phyloP scores from a whole-genome alignment of 2,797 vertebrate genomes.

The Tiaroga cobitis region DNA sequence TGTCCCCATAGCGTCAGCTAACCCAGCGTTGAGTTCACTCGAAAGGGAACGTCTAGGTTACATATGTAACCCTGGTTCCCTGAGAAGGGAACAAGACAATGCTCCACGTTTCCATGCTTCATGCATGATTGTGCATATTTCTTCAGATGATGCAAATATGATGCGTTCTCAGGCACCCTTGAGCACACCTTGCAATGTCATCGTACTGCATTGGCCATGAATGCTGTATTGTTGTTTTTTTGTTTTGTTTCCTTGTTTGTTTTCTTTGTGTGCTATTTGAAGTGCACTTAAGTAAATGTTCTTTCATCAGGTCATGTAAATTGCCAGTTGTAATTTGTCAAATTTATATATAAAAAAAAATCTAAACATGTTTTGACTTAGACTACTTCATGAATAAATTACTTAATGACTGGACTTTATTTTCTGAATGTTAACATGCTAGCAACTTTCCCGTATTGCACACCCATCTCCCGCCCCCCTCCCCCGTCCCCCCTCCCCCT shows the following conservation, averaged over 20 bases:
- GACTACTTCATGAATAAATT: background rate
- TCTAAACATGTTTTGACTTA: background rate
- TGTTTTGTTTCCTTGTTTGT: background rate
- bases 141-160: too few relatives aligned
- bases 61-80: too few relatives aligned
- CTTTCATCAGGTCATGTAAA: background rate
- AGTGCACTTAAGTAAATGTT: background rate
- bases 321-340: background rate
- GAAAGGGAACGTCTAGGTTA: background rate
- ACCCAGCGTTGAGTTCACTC: background rate
- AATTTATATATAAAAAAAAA: background rate
- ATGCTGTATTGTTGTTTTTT: background rate
- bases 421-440: too few relatives aligned
- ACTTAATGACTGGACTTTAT: background rate
- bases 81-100: too few relatives aligned
- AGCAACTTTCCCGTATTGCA: too few relatives aligned
- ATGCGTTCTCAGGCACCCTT: too few relatives aligned
- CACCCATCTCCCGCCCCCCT: too few relatives aligned
- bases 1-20: background rate
- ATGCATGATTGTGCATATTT: too few relatives aligned
- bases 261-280: background rate
- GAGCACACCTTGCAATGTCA: too few relatives aligned
- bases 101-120: too few relatives aligned
- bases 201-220: too few relatives aligned
- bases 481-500: too few relatives aligned